Conservation (phyloP, 2,113 vertebrate genomes). For the Petrocephalus zakoni region DNA sequence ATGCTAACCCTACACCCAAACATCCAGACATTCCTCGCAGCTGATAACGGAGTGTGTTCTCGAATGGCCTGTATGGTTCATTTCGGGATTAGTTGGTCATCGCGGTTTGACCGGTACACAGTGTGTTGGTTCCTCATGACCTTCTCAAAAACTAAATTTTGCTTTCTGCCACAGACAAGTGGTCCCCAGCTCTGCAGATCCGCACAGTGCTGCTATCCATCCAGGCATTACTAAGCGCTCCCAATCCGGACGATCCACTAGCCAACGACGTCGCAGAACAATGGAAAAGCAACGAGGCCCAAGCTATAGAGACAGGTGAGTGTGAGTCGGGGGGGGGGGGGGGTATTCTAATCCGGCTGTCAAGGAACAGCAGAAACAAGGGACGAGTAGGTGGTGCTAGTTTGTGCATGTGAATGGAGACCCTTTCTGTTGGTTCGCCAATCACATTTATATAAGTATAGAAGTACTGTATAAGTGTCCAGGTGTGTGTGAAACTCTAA, state of each 20-base stretch:
- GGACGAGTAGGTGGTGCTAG: neutral
- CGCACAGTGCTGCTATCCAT: slow-evolving; percentile 99
- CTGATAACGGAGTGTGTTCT: neutral
- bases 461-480: neutral
- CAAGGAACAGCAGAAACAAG: neutral
- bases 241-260: slow-evolving; percentile 97
- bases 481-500: neutral
- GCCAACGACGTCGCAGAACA: slow-evolving; percentile 98
- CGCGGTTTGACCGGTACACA: neutral
- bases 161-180: slow-evolving; percentile 76
- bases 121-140: neutral
- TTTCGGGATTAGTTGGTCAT: neutral
- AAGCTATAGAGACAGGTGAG: slow-evolving; percentile 97
- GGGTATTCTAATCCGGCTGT: neutral
- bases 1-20: neutral
- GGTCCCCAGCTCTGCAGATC: slow-evolving; percentile 98
- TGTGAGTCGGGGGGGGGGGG: neutral
- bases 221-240: slow-evolving; percentile 99
- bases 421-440: neutral
- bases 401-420: neutral
- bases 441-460: neutral
- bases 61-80: neutral
- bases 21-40: neutral
- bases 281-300: slow-evolving; percentile 98
- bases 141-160: neutral